Percentiles rank a stretch among this genome's conserved stretches.
These are phyloP conservation scores for Drosophila mauritiana DNA, from an alignment of 1,140 invertebrate genomes.

Conservation along the genomic window DNA sequence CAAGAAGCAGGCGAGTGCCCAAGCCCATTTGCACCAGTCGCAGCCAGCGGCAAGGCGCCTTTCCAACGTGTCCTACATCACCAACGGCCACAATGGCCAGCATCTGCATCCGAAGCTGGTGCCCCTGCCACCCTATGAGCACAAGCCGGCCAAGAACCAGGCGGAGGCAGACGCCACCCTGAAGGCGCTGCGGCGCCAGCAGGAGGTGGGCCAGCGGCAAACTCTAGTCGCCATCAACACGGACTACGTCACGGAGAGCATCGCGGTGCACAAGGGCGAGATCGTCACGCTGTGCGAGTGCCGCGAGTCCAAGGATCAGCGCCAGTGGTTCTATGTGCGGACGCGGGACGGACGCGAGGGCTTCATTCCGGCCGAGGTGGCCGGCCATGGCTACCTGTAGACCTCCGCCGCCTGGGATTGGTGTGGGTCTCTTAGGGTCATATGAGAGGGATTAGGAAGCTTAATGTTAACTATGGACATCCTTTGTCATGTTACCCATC, in stretches of 20 bases:
- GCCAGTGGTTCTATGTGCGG: constrained; percentile 90
- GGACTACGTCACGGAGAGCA: constrained; percentile 88
- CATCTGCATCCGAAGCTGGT: constrained; percentile 76
- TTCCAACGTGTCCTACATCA: constrained; percentile 74
- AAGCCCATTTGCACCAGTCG: constrained; percentile 46
- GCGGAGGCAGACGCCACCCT: constrained; percentile 27
- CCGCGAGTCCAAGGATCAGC: constrained; percentile 84
- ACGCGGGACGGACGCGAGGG: constrained; percentile 89
- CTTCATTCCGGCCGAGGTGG: constrained; percentile 91
- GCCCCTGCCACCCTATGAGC: constrained; percentile 24
- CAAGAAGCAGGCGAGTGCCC: constrained; percentile 41
- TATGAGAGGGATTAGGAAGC: background rate
- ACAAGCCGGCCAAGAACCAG: constrained; percentile 31
- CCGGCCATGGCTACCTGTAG: constrained; percentile 90
- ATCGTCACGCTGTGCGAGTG: constrained; percentile 89
- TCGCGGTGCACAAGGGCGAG: constrained; percentile 89
- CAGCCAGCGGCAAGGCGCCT: constrained; percentile 42
- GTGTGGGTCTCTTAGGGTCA: background rate
- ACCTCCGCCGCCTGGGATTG: background rate
- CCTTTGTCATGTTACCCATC: background rate
- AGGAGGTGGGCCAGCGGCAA: constrained; percentile 78
- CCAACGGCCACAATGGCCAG: constrained; percentile 80
- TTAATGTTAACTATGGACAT: background rate
- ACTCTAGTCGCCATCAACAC: constrained; percentile 89
- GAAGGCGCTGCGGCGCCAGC: constrained; percentile 37